Base-by-base conservation (phyloP, 2,113 vertebrate genomes). In the Octodon degus region DNA sequence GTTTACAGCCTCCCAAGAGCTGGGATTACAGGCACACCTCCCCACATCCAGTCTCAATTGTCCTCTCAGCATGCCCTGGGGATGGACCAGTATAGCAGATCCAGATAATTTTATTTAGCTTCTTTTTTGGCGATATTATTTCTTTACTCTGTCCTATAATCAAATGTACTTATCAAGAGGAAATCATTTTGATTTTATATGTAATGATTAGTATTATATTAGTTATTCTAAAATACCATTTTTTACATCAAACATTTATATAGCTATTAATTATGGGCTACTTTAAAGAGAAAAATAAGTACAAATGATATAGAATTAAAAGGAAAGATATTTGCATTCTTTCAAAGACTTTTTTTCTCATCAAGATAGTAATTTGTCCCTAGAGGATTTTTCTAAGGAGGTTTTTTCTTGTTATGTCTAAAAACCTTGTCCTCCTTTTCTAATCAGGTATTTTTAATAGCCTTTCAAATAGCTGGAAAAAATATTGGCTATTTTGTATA, bases 381-480 rank as follows among this genome's bases (percentile, higher is more conserved):
- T 85, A 58, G 60, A 95, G 92, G 16, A 93, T 96, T 96, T 91
- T 90, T 94, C 63, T 96, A 92, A 96, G 86, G n/a, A 90, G 58
- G 84, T 16, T 55, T 68, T 97, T 70, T 83, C 77, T 50, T 90
- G 50, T 76, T 27, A 88, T 90, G n/a, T 91, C 94, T 85, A 92
- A 96, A 96, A 80, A 96, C 76, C 93, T 89, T n/a, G 63, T 86
- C 32, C 95, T 91, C 11, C 84, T 93, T 96, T 92, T 91, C 81
- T 92, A 96, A 92, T 97, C 96, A 91, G 92, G 67, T 91, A 96
- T 89, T 96, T 93, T 90, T 95, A 97, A 96, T 97, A 93, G 81
- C 24, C 87, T 97, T 96, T 88, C 68, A 96, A 82, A 94, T 88
- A 47, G 95, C 90, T 93, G 83, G 55, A 55, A 55, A 55, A 3